These are phyloP conservation scores for Caenorhabditis sp. DNA, from an alignment of 2,888 invertebrate genomes.

Conservation along the genomic window DNA sequence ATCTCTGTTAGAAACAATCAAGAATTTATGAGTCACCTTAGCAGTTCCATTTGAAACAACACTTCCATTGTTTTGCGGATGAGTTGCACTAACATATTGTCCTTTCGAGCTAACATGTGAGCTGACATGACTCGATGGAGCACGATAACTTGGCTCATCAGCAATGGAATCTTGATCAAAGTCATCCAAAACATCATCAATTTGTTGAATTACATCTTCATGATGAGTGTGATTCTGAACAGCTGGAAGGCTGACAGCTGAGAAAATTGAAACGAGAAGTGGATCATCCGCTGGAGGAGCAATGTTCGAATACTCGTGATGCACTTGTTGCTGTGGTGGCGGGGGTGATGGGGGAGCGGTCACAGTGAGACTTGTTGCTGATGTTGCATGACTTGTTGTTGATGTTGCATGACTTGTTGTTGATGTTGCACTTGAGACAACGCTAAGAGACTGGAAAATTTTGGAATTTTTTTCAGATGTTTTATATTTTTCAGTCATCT, in stretches of 20 bases:
- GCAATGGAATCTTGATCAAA: constrained; percentile 38
- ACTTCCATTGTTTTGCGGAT: constrained; percentile 28
- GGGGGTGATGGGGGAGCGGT: constrained; percentile 21
- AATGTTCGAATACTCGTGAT: too few species aligned
- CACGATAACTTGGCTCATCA: constrained; percentile 41
- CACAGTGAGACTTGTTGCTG: constrained; percentile 11
- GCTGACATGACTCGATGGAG: constrained; percentile 29
- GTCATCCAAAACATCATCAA: constrained; percentile 25
- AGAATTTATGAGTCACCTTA: too few species aligned
- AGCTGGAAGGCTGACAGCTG: constrained; percentile 38
- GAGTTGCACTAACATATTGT: constrained; percentile 23
- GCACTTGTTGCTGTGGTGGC: constrained; percentile 14
- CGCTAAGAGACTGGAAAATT: neutral
- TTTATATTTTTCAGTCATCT: too few species aligned
- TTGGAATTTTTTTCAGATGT: too few species aligned
- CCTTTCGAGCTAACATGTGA: constrained; percentile 23
- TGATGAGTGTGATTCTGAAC: constrained; percentile 25
- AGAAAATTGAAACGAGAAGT: constrained; percentile 36
- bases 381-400: constrained; percentile 13
- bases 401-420: constrained; percentile 16
- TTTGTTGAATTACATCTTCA: constrained; percentile 31
- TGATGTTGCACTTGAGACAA: constrained; percentile 8
- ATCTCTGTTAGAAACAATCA: too few species aligned
- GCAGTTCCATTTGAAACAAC: constrained; percentile 30
- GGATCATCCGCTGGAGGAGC: constrained; percentile 24